Base-by-base conservation (phyloP, 2,113 vertebrate species). In the Pelmatolapia mariae region DNA sequence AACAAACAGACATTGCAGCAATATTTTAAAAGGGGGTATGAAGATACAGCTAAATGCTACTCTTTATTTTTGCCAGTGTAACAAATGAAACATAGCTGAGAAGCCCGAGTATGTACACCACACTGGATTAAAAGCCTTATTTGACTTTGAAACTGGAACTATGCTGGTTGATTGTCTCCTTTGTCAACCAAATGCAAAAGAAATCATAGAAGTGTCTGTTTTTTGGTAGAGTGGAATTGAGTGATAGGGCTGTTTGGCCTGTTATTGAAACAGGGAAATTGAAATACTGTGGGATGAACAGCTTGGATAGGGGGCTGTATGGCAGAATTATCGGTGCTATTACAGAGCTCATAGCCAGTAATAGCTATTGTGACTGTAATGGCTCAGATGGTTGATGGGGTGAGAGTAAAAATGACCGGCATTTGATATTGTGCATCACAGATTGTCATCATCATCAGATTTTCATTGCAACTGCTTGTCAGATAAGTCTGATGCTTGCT, bases 361-460 rank as follows among this genome's bases (percentile, higher is more conserved):
- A 95, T 91, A 82, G 89, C 83, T 73, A 76, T 66, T 83, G 57
- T 50, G 84, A 85, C 78, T 83, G 50, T 89, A 92, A 94, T 91
- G 81, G 89, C 81, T 89, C 86, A 79, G 89, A 91, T 92, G 86
- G 84, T 86, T 93, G 87, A 91, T 90, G 79, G 86, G 87, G 79
- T 50, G 38, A 87, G 31, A 66, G 68, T 10, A 59, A 50, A 90
- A 87, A 82, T 86, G 85, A 89, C 86, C 43, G 8, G 18, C 61
- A 40, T 89, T 89, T 82, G 86, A 83, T 89, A 85, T 71, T 80
- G 79, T 81, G 81, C 78, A 80, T 87, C 86, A 83, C 66, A 85
- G 45, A 84, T 33, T 66, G 85, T 78, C 81, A 90, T 87, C 85
- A 59, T 86, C 45, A 82, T 82, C n/a, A 24, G 43, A 16, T 53